Percentiles rank a stretch among this genome's conserved stretches.
These are phyloP conservation scores for Rattus rattus DNA, from an alignment of 2,113 vertebrate genomes.

Conservation along the genomic window DNA sequence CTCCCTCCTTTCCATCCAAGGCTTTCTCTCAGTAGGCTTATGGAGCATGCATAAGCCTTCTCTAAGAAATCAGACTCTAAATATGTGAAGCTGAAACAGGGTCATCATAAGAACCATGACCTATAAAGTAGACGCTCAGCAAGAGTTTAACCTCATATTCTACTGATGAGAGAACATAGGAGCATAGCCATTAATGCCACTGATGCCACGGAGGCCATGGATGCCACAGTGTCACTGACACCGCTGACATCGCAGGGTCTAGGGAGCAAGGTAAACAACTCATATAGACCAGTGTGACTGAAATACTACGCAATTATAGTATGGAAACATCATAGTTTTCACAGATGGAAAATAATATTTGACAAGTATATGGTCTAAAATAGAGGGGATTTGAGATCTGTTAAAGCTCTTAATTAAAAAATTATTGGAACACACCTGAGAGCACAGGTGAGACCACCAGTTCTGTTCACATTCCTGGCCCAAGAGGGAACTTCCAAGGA, in stretches of 20 bases:
- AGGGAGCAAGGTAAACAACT: not conserved
- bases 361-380: not conserved
- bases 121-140: not conserved
- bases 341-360: not conserved
- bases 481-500: too few species aligned
- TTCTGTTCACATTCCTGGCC: too few species aligned
- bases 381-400: not conserved
- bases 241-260: not conserved
- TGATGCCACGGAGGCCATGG: too few species aligned
- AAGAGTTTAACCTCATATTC: not conserved
- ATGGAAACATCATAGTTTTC: not conserved
- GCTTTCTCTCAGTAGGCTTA: not conserved
- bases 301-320: not conserved
- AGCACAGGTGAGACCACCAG: too few species aligned
- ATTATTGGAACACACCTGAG: too few species aligned
- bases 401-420: not conserved
- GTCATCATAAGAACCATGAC: not conserved
- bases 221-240: too few species aligned
- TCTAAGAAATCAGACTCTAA: slow-evolving; percentile 11
- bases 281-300: not conserved
- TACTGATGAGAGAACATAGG: not conserved
- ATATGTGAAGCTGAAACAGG: not conserved
- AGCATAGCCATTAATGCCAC: not conserved
- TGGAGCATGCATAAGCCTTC: not conserved
- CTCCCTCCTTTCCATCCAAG: not conserved